Conservation (phyloP, 2,888 invertebrate genomes). For the Allolobophora icterica region DNA sequence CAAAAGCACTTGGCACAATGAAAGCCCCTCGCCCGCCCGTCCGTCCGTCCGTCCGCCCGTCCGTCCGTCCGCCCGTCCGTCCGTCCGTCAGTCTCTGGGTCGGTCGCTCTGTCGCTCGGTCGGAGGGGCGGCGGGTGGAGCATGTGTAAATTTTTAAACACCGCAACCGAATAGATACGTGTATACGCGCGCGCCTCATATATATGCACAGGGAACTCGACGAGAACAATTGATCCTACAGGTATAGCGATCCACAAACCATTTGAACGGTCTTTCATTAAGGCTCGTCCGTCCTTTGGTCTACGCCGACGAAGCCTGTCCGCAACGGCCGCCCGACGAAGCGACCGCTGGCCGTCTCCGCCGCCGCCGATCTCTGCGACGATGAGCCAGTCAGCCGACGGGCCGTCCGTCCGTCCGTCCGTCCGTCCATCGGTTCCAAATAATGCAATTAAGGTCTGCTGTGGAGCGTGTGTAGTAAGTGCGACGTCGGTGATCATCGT, state of each 20-base stretch:
- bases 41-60: background rate
- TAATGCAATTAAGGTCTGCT: constrained; percentile 8
- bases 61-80: no score
- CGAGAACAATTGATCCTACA: constrained; percentile 23
- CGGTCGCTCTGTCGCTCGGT: background rate
- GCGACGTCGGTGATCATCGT: background rate
- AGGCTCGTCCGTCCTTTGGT: constrained; percentile 14
- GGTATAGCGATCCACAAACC: constrained; percentile 22
- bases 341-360: background rate
- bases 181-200: background rate
- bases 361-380: background rate
- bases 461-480: background rate
- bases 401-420: background rate
- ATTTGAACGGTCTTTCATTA: constrained; percentile 17
- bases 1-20: constrained; percentile 17
- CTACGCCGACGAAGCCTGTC: background rate
- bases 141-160: background rate
- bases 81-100: background rate
- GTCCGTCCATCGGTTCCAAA: background rate
- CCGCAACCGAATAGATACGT: background rate
- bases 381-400: background rate
- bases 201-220: constrained; percentile 7
- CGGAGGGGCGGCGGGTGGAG: background rate
- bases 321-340: background rate
- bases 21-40: background rate